A percentile compares a stretch with the other conserved stretches of the same genome.
phyloP scores from a whole-genome alignment of 2,797 vertebrate genomes.

The Gallinago stenura region DNA sequence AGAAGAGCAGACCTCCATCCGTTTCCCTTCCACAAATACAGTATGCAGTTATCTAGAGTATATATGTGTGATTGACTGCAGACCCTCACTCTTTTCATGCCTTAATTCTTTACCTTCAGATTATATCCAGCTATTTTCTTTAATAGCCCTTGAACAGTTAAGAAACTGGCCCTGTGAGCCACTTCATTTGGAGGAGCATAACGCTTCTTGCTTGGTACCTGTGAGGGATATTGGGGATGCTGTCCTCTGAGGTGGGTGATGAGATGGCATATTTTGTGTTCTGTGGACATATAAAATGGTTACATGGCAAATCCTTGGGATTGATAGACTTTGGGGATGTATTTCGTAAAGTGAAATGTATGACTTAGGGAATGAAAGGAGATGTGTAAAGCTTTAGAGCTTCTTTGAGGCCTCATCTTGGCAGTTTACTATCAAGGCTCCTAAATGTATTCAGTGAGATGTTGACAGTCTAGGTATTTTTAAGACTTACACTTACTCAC shows the following conservation, averaged over 20 bases:
- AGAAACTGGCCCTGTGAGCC: not conserved
- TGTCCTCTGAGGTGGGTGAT: not conserved
- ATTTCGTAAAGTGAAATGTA: not conserved
- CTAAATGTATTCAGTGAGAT: conserved; percentile 63
- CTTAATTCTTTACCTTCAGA: not conserved
- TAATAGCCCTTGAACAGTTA: not conserved
- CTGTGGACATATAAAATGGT: not conserved
- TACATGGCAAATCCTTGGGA: not conserved
- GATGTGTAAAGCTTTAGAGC: conserved; percentile 28
- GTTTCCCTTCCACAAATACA: not conserved
- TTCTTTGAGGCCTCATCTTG: not conserved
- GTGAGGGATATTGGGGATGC: not conserved
- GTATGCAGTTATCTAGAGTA: not conserved
- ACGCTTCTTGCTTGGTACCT: not conserved
- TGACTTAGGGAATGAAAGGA: not conserved
- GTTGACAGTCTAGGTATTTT: conserved; percentile 58
- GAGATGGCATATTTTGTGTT: not conserved
- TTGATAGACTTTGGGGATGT: not conserved
- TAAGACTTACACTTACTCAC: not conserved
- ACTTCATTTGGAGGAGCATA: not conserved
- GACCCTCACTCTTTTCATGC: not conserved
- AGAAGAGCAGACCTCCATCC: not conserved
- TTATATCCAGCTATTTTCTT: not conserved
- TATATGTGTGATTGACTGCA: not conserved
- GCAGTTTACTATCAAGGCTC: conserved; percentile 42